Conservation (phyloP, 2,113 vertebrate genomes). For the Chaenocephalus aceratus region DNA sequence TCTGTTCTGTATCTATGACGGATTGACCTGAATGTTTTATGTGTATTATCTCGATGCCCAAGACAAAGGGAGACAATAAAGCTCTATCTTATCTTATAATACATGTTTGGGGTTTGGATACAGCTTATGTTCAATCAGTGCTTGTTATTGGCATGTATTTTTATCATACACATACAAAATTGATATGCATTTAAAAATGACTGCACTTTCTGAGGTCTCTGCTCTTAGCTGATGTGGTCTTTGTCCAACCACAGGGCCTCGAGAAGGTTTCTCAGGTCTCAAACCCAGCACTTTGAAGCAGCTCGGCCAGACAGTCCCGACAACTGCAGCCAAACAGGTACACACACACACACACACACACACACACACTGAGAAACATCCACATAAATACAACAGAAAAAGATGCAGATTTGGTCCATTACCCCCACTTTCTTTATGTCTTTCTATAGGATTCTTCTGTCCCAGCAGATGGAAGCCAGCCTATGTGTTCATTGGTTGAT, state of each 20-base stretch:
- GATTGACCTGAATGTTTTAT: no score
- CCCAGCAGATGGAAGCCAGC: constrained; percentile 77
- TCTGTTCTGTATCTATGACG: no score
- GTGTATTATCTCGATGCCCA: no score
- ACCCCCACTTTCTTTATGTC: neutral
- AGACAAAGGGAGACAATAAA: no score
- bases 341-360: neutral
- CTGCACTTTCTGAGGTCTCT: constrained; percentile 42
- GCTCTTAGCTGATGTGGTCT: constrained; percentile 9
- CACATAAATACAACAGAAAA: no score
- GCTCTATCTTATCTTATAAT: neutral
- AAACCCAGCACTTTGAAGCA: constrained; percentile 90
- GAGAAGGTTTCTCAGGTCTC: constrained; percentile 87
- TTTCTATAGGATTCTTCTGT: constrained; percentile 50
- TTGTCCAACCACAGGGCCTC: constrained; percentile 77
- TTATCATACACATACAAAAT: neutral
- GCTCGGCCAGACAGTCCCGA: constrained; percentile 68
- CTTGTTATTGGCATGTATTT: neutral
- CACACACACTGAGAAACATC: neutral
- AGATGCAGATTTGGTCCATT: neutral
- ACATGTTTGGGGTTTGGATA: neutral
- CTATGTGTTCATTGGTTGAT: constrained; percentile 69
- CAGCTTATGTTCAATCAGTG: neutral
- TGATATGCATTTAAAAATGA: neutral
- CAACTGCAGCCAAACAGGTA: constrained; percentile 70